Evolutionary conservation across 2,888 invertebrate genomes (phyloP).

Genomic region (Stegophylla sp.): DNA sequence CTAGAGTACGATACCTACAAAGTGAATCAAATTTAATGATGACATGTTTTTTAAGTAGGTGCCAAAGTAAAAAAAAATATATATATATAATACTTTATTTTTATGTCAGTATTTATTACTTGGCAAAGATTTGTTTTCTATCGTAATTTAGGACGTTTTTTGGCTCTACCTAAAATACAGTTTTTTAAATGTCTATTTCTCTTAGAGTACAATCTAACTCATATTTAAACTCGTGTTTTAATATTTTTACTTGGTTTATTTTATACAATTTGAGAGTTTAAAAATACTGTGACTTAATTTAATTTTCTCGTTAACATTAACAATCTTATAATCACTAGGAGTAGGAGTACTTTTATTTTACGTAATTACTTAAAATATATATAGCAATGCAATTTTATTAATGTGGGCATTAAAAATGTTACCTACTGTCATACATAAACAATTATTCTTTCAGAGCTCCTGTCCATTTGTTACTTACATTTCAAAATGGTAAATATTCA

Average conservation of each 20-base stretch:
- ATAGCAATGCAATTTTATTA: not conserved
- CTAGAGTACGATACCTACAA: not conserved
- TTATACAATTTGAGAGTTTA: not conserved
- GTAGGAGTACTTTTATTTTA: no score
- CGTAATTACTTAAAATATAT: no score
- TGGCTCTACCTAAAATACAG: slow-evolving; percentile 17
- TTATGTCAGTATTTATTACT: slow-evolving; percentile 38
- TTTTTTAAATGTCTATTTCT: not conserved
- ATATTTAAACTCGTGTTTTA: slow-evolving; percentile 6
- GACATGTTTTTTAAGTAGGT: slow-evolving; percentile 33
- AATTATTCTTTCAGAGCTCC: no score
- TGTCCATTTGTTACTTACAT: no score
- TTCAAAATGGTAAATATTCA: no score
- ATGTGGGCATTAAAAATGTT: not conserved
- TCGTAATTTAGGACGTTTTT: slow-evolving; percentile 27
- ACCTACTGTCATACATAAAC: no score
- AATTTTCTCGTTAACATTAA: not conserved
- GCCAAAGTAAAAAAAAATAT: slow-evolving; percentile 18
- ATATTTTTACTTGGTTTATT: not conserved
- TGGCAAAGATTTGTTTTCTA: slow-evolving; percentile 20
- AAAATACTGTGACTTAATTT: not conserved
- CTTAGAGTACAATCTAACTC: not conserved
- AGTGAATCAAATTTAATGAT: slow-evolving; percentile 24
- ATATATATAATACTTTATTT: slow-evolving; percentile 7
- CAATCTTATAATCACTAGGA: not conserved